Evolutionary conservation across 2,113 vertebrate species (phyloP).

Genomic region (Acrocephalus kingi): DNA sequence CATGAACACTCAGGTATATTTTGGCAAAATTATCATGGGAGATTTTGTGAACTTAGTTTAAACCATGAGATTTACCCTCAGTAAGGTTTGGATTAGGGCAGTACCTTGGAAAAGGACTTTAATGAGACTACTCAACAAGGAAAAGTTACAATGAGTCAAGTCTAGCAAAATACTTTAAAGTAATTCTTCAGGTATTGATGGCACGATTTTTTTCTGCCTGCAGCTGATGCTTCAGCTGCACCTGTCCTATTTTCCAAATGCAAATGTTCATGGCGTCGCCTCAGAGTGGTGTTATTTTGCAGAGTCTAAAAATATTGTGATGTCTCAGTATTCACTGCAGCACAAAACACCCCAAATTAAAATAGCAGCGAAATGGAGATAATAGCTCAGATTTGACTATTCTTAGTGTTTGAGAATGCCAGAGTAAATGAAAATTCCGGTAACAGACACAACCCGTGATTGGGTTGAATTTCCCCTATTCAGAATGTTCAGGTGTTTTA

Average conservation of each 20-base stretch:
- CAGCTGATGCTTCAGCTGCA: not conserved
- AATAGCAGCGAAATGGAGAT: not conserved
- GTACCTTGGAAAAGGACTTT: not conserved
- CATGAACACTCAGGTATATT: rapidly evolving
- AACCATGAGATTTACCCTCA: not conserved
- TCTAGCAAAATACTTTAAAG: not conserved
- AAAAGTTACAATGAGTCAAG: not conserved
- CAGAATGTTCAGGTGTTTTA: not conserved
- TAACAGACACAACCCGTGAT: not conserved
- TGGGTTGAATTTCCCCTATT: not conserved
- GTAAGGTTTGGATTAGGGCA: not conserved
- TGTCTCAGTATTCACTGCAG: not conserved
- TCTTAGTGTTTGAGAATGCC: not conserved
- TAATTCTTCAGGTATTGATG: not conserved
- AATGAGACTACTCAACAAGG: not conserved
- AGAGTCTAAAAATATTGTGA: not conserved
- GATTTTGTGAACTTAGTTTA: not conserved
- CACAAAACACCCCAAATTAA: not conserved
- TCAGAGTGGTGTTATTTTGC: not conserved
- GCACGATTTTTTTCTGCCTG: not conserved
- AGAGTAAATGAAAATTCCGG: not conserved
- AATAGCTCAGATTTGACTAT: not conserved
- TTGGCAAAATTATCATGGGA: not conserved
- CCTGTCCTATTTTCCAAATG: not conserved
- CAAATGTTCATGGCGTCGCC: not conserved